A percentile compares a stretch with the other conserved stretches of the same genome.
Evolutionary conservation across 2,113 vertebrate genomes (phyloP).

Genomic region (Euleptes europaea): DNA sequence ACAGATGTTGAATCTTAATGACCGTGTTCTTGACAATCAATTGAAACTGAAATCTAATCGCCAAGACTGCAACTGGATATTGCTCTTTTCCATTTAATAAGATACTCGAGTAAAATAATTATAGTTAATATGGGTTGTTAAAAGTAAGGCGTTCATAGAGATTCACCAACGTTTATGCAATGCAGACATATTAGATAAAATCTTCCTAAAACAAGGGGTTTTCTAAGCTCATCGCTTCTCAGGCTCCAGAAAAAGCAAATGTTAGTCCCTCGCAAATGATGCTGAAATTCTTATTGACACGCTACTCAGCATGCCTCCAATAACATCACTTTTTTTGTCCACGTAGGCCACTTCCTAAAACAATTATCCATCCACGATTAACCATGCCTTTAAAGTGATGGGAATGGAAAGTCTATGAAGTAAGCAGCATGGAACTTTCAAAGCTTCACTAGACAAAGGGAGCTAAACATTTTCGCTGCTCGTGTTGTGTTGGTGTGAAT

Average conservation of each 20-base stretch:
- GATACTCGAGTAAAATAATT: slow-evolving; percentile 60
- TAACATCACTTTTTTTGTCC: slow-evolving; percentile 13
- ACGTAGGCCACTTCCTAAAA: background rate
- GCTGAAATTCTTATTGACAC: slow-evolving; percentile 36
- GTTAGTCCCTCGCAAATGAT: slow-evolving; percentile 26
- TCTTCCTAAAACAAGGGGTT: slow-evolving; percentile 36
- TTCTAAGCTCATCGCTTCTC: slow-evolving; percentile 47
- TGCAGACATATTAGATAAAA: slow-evolving; percentile 31
- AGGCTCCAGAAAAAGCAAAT: slow-evolving; percentile 34
- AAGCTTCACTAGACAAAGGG: slow-evolving; percentile 12
- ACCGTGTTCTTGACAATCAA: slow-evolving; percentile 77
- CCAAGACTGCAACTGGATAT: slow-evolving; percentile 69
- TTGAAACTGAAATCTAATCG: slow-evolving; percentile 78
- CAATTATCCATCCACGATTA: background rate
- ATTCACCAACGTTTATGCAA: slow-evolving; percentile 55
- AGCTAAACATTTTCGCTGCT: background rate
- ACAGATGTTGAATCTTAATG: slow-evolving; percentile 81
- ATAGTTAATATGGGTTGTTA: slow-evolving; percentile 53
- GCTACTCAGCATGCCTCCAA: background rate
- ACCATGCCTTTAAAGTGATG: background rate
- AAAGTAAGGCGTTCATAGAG: slow-evolving; percentile 59
- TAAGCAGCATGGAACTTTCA: slow-evolving; percentile 15
- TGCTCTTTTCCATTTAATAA: slow-evolving; percentile 72
- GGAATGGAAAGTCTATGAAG: background rate
- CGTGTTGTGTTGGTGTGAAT: background rate